A percentile compares a stretch with the other conserved stretches of the same genome.
These are phyloP conservation scores for Caenorhabditis imperialis DNA, from an alignment of 2,888 invertebrate genomes.

Conservation along the genomic window DNA sequence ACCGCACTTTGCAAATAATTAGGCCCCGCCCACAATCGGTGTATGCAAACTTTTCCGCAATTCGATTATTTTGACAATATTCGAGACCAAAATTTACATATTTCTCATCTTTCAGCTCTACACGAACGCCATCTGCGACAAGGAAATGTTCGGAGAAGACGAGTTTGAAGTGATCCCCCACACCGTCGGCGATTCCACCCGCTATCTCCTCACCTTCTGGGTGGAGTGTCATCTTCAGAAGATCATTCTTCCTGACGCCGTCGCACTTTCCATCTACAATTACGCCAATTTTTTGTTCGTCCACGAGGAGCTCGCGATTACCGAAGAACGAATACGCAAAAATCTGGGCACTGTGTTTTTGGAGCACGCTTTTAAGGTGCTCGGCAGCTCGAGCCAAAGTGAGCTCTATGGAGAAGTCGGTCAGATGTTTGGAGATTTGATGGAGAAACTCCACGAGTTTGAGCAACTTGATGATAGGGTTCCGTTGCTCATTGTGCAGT, in stretches of 20 bases:
- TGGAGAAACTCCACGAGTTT: conserved; percentile 19
- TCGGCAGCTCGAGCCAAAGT: background rate
- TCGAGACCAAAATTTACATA: too few species aligned
- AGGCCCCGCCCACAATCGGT: too few species aligned
- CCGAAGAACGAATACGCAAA: conserved; percentile 13
- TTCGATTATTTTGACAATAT: too few species aligned
- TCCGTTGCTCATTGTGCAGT: conserved; percentile 21
- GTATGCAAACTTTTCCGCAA: too few species aligned
- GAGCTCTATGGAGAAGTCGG: conserved; percentile 20
- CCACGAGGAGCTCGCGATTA: conserved; percentile 25
- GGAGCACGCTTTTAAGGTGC: background rate
- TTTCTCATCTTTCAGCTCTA: conserved; percentile 28
- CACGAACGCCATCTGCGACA: conserved; percentile 30
- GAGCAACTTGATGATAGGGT: conserved; percentile 20
- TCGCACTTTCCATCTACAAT: conserved; percentile 26
- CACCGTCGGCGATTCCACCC: conserved; percentile 23
- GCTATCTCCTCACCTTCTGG: conserved; percentile 33
- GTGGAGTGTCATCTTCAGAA: conserved; percentile 14
- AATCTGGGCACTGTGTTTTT: conserved; percentile 8
- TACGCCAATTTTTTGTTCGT: conserved; percentile 15
- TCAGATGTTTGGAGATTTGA: conserved; percentile 9
- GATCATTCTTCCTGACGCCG: conserved; percentile 3
- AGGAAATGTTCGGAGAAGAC: conserved; percentile 26
- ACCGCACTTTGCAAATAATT: too few species aligned
- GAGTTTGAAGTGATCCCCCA: conserved; percentile 13